These are phyloP conservation scores for Spea multiplicata DNA, from an alignment of 2,113 vertebrate species.

Conservation along the genomic window DNA sequence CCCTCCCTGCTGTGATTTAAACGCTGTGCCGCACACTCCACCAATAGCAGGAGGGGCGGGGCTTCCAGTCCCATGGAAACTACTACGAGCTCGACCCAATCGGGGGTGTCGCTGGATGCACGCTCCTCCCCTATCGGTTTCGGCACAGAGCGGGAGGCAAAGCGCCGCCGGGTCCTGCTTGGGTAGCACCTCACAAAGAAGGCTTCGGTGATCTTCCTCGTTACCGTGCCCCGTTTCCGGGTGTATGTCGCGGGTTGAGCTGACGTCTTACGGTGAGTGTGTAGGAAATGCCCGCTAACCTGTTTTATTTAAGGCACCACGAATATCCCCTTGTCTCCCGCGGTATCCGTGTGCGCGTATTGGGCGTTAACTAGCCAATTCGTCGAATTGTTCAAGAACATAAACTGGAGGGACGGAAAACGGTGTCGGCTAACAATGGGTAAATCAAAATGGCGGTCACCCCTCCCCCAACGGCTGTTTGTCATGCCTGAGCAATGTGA, in stretches of 20 bases:
- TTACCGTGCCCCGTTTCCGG: neutral
- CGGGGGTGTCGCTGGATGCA: neutral
- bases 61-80: neutral
- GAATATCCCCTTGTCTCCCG: neutral
- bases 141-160: constrained; percentile 50
- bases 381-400: too few species aligned
- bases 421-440: constrained; percentile 19
- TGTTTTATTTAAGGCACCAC: neutral
- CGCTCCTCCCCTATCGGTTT: constrained; percentile 31
- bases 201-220: neutral
- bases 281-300: neutral
- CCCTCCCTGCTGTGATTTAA: constrained; percentile 52
- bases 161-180: constrained; percentile 28
- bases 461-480: neutral
- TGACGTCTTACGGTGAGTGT: neutral
- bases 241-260: constrained; percentile 23
- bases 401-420: constrained; percentile 4
- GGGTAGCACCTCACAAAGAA: neutral
- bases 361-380: too few species aligned
- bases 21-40: constrained; percentile 21
- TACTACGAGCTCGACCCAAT: neutral
- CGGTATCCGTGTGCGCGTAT: too few species aligned
- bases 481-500: constrained; percentile 10
- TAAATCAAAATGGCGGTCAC: constrained; percentile 56
- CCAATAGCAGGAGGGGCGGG: constrained; percentile 32